Conservation (phyloP, 2,797 vertebrate genomes). For the Leuciscus waleckii region DNA sequence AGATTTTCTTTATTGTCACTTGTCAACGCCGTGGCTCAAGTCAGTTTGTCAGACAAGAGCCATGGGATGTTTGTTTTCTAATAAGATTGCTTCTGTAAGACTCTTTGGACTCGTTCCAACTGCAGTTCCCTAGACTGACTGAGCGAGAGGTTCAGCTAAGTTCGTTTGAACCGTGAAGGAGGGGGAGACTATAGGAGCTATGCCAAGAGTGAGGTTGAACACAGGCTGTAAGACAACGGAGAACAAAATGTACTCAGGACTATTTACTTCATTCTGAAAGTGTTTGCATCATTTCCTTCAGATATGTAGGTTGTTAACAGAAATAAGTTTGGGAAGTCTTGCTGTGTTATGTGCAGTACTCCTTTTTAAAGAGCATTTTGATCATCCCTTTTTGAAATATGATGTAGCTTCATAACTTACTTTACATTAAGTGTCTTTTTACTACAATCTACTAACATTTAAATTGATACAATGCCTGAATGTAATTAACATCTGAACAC, state of each 20-base stretch:
- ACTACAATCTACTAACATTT: background rate
- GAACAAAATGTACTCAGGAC: slow-evolving; percentile 41
- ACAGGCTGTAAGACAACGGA: slow-evolving; percentile 7
- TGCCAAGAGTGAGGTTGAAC: slow-evolving; percentile 23
- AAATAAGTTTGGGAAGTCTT: background rate
- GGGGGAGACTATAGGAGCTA: background rate
- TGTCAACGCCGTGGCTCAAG: background rate
- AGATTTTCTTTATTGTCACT: background rate
- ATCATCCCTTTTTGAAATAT: background rate
- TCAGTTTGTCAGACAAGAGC: background rate
- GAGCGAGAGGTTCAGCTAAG: background rate
- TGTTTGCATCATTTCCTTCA: background rate
- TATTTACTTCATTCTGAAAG: background rate
- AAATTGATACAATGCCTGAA: background rate
- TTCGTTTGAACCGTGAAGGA: slow-evolving; percentile 17
- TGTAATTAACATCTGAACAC: background rate
- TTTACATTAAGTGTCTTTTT: background rate
- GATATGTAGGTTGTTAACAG: background rate
- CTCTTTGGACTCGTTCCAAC: background rate
- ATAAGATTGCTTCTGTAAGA: background rate
- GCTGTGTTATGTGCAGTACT: background rate
- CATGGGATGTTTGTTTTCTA: background rate
- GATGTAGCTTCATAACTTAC: background rate
- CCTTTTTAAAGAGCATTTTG: background rate
- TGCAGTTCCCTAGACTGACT: background rate